Percentiles rank a stretch among this genome's conserved stretches.
phyloP scores from a whole-genome alignment of 2,797 vertebrate species.

The Mastacembelus armatus region DNA sequence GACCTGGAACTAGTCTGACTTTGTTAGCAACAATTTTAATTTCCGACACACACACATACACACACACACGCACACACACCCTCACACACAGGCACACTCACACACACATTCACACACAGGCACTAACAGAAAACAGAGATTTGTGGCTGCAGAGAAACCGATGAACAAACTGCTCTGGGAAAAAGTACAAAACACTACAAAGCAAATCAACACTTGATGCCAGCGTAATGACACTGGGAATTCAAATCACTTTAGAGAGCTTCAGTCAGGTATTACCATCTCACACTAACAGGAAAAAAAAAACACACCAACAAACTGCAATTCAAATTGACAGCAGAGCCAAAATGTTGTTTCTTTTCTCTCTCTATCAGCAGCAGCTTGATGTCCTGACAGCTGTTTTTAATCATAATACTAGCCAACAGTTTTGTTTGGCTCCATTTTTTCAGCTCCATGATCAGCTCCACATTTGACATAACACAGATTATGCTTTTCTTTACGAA shows the following conservation, averaged over 20 bases:
- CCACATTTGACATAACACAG: slow-evolving; percentile 1
- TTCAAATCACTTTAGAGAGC: slow-evolving; percentile 59
- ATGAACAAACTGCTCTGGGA: slow-evolving; percentile 45
- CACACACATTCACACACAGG: neutral
- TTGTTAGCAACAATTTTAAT: slow-evolving; percentile 30
- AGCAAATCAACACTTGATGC: slow-evolving; percentile 53
- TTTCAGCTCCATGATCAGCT: neutral
- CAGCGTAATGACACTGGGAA: slow-evolving; percentile 63
- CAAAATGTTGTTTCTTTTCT: slow-evolving; percentile 16
- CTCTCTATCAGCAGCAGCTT: slow-evolving; percentile 25
- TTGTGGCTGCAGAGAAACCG: slow-evolving; percentile 35
- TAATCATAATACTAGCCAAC: slow-evolving; percentile 2
- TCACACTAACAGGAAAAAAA: slow-evolving; percentile 24
- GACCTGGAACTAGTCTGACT: slow-evolving; percentile 32
- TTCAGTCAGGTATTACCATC: slow-evolving; percentile 47
- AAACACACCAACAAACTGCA: slow-evolving; percentile 32
- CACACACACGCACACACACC: neutral
- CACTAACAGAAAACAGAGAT: slow-evolving; percentile 37
- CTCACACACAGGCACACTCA: neutral
- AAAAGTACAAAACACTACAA: slow-evolving; percentile 61
- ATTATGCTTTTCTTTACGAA: neutral
- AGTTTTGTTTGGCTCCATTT: slow-evolving; percentile 39
- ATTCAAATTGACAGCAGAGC: slow-evolving; percentile 40
- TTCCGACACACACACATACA: neutral
- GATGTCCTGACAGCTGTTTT: slow-evolving; percentile 49